Evolutionary conservation across 2,113 vertebrate species (phyloP), one percentile per base, ranked within the genome.

Genomic region (Scatophagus argus): DNA sequence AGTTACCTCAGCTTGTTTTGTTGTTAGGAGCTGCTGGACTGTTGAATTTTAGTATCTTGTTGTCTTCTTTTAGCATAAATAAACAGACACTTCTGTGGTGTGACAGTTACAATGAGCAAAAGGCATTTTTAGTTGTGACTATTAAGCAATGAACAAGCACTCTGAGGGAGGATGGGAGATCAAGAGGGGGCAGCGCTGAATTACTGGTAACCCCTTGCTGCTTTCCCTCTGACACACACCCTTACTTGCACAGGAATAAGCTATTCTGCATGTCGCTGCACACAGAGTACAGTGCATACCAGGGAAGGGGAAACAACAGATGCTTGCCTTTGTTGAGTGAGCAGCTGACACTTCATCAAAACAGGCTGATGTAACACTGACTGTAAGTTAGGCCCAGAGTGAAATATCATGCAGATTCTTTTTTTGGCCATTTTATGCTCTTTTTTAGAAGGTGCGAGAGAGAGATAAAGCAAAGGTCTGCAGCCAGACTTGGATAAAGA

Each of bases 191-290:
- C 47, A 64, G n/a, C 36, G 13, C 27, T 74, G 46, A 64, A 21
- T 65, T 66, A 59, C 14, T 77, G 62, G 23, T 60, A 43, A 64
- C 69, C 74, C 46, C 47, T 46, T 52, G 36, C 27, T 52, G 74
- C 36, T 67, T 58, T 67, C 17, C 54, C 25, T 31, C 25, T 36
- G 56, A 23, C 32, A 59, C 55, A 56, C n/a, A 25, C n/a, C 9
- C 44, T 8, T 11, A 46, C 21, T 34, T 34, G 56, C 12, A 56
- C 66, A n/a, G 23, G 54, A 36, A 29, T 21, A 67, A 17, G 31
- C 31, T 8, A 58, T 25, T 44, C 23, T 56, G 27, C 52, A 52
- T 31, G 41, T 17, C 1, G 6, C 29, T 27, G 29, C 41, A 21
- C 16, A 41, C 3, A 38, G 17, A 36, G 32, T 29, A 16, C 56